phyloP scores from a whole-genome alignment of 92 coral and sea anemone species.

The Phenganax stokvisi region DNA sequence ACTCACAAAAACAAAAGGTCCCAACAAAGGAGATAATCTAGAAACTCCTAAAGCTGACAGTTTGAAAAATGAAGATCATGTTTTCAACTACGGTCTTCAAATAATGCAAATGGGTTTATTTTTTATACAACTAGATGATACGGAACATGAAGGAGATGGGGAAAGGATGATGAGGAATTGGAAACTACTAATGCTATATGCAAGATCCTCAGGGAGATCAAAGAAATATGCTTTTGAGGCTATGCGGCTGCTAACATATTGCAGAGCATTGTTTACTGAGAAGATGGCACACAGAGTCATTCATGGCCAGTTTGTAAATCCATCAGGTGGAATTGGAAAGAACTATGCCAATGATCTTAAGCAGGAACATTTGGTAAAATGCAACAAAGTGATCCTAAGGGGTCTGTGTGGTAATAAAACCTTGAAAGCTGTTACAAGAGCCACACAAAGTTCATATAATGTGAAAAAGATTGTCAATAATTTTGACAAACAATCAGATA shows the following conservation, averaged over 20 bases:
- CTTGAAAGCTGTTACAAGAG: constrained; percentile 26
- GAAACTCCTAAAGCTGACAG: too few species aligned
- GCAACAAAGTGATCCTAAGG: constrained; percentile 32
- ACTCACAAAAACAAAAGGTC: not conserved
- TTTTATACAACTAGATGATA: not conserved
- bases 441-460: constrained; percentile 23
- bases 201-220: not conserved
- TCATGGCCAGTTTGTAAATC: constrained; percentile 34
- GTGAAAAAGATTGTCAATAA: constrained; percentile 20
- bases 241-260: constrained; percentile 3
- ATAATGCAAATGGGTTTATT: not conserved
- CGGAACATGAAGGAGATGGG: not conserved
- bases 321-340: constrained; percentile 33
- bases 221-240: not conserved
- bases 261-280: constrained; percentile 36
- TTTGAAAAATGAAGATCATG: not conserved
- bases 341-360: constrained; percentile 39
- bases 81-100: not conserved
- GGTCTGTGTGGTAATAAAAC: constrained; percentile 40
- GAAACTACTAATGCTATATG: not conserved
- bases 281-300: constrained; percentile 32
- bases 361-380: constrained; percentile 41
- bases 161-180: not conserved
- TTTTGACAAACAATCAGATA: constrained; percentile 17
- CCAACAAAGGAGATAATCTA: not conserved